Evolutionary conservation across 2,797 vertebrate genomes (phyloP).

Genomic region (Onychomys leucogaster): DNA sequence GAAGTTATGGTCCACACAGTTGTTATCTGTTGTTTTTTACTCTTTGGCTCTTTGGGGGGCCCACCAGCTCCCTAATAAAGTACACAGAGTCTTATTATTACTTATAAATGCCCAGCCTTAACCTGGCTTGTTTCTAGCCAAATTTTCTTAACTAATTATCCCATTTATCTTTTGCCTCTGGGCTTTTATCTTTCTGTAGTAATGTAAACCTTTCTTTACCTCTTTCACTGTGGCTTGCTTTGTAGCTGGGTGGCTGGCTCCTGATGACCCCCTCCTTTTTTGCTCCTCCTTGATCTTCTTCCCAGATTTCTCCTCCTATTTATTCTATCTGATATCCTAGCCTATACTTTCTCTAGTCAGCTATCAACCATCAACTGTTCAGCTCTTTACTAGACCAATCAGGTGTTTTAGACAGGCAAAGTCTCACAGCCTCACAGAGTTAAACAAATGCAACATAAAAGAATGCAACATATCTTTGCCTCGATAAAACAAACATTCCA

Average conservation of each 20-base stretch:
- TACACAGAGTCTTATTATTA: neutral
- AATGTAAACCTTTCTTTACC: neutral
- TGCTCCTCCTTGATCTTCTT: neutral
- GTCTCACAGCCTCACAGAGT: too few species aligned
- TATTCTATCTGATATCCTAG: neutral
- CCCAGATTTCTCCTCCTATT: neutral
- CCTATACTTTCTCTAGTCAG: too few species aligned
- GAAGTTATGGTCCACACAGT: neutral
- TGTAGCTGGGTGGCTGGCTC: neutral
- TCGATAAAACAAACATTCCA: neutral
- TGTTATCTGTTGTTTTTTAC: neutral
- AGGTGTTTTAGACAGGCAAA: too few species aligned
- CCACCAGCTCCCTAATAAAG: neutral
- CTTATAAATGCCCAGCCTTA: neutral
- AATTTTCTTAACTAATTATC: neutral
- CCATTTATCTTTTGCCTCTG: neutral
- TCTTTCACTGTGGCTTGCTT: neutral
- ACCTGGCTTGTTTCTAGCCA: neutral
- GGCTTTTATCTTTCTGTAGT: neutral
- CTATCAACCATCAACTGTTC: too few species aligned
- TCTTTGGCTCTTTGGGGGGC: neutral
- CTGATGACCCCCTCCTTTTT: neutral
- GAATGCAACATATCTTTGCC: neutral
- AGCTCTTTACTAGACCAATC: too few species aligned
- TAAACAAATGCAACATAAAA: neutral